Percentiles rank a stretch among this genome's conserved stretches.
Conservation (phyloP, 2,888 invertebrate genomes). For the Stenolophus ochropezus region DNA sequence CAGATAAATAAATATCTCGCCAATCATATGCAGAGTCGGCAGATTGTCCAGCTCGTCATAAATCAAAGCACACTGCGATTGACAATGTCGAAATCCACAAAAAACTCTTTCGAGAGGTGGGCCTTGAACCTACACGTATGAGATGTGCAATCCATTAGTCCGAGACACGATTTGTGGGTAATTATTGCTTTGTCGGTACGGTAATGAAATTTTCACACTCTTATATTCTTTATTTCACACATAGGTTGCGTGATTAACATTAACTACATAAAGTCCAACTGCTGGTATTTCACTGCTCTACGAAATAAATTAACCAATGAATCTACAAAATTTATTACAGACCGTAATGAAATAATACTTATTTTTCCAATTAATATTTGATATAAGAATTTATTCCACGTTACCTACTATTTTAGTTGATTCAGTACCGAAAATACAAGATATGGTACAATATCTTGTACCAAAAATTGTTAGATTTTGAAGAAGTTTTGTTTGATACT, state of each 20-base stretch:
- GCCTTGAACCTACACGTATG: slow-evolving; percentile 37
- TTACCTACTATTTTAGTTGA: too few relatives aligned
- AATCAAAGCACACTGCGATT: not conserved
- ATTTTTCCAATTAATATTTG: too few relatives aligned
- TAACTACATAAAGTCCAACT: not conserved
- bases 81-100: slow-evolving; percentile 12
- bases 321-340: too few relatives aligned
- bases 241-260: not conserved
- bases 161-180: not conserved
- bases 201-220: not conserved
- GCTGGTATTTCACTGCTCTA: too few relatives aligned
- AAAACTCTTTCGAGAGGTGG: slow-evolving; percentile 3
- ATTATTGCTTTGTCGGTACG: not conserved
- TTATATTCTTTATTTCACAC: not conserved
- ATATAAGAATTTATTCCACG: too few relatives aligned
- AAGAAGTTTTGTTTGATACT: too few relatives aligned
- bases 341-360: too few relatives aligned
- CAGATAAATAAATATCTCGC: slow-evolving; percentile 24
- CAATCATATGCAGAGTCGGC: slow-evolving; percentile 7
- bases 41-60: not conserved
- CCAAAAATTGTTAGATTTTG: too few relatives aligned
- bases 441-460: too few relatives aligned
- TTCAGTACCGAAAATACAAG: too few relatives aligned
- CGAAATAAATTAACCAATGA: too few relatives aligned
- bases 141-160: not conserved